Conservation (phyloP, 2,797 vertebrate species). For the Ptychobarbus kaznakovi region DNA sequence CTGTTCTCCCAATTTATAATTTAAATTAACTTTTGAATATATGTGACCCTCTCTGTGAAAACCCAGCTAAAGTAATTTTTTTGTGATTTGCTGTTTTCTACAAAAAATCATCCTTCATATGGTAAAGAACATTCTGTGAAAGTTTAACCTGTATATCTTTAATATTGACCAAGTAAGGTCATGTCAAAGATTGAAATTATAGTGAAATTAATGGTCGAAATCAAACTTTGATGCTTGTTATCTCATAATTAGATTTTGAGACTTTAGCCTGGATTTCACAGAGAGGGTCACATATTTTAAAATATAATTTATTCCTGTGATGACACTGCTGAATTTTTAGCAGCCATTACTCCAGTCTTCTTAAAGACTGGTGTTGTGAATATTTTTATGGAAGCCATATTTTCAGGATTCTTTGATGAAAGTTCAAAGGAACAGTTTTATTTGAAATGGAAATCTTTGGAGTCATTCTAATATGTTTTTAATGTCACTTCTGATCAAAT, state of each 20-base stretch:
- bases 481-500: background rate
- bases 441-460: background rate
- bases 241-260: no score
- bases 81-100: no score
- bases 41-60: no score
- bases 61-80: no score
- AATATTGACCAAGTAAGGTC: no score
- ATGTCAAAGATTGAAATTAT: no score
- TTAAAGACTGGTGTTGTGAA: background rate
- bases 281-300: background rate
- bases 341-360: background rate
- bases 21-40: background rate
- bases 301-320: background rate
- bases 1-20: background rate
- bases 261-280: no score
- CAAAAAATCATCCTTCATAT: no score
- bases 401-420: background rate
- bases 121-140: no score
- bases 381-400: background rate
- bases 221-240: no score
- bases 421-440: background rate
- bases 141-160: no score
- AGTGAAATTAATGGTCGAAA: no score
- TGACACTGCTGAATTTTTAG: background rate
- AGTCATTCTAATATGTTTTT: background rate